Base-by-base conservation (phyloP, 2,888 invertebrate species). In the Noctua pronuba region DNA sequence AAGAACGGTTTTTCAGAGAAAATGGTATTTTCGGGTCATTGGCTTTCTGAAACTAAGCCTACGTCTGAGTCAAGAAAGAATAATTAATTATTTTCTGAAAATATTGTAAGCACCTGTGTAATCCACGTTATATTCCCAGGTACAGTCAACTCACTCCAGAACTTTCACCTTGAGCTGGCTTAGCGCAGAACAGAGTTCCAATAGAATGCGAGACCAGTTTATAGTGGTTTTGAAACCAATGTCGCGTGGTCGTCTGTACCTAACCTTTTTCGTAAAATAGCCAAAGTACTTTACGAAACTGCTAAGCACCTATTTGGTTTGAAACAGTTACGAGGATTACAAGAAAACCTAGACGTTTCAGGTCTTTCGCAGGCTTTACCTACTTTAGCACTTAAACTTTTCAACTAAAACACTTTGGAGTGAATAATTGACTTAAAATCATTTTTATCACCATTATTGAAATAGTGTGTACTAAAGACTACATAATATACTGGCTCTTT, bases 81-180 rank as follows among this genome's bases (percentile, higher is more conserved):
- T 44, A 62, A 62, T 81, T 81, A 52, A 52, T 64, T 64, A 73
- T 55, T 55, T 81, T 74, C 24, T 46, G 74, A 44, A 49, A 77
- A 66, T 60, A 35, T 44, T 41, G 4, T 41, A 44, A 64, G 52
- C 41, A 52, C n/a, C 52, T 62, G 21, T 41, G 21, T 64, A 74
- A 82, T 31, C 58, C 21, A 60, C 5, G 8, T 31, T 13, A 21
- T n/a, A 49, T 4, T 38, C 21, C 0, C 38, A 55, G 44, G 21
- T 64, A 44, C n/a, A 24, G n/a, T 28, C 41, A 7, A 62, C 18
- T n/a, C 4, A 65, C n/a, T 16, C 11, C 10, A 1, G 8, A 16
- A n/a, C 1, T 35, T 35, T 35, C 65, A 65, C 4, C 10, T 18
- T 13, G 13, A 16, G n/a, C n/a, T 65, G n/a, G 18, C 1, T 7